Conservation (phyloP, 2,888 invertebrate species). For the Noctua janthe region DNA sequence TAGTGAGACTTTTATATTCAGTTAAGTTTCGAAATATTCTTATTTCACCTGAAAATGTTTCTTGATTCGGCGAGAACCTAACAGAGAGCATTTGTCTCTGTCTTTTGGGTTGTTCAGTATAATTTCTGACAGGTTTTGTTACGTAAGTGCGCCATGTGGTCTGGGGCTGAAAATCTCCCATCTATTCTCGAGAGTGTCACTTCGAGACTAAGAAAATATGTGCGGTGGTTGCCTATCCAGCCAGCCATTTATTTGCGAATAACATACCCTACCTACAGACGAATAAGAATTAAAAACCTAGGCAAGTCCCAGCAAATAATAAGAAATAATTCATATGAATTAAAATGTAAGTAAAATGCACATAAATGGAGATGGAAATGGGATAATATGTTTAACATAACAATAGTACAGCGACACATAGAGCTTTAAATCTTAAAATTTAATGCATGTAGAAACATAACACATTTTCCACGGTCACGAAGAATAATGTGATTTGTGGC, state of each 20-base stretch:
- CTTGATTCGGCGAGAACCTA: conserved; percentile 40
- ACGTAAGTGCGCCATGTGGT: conserved; percentile 8
- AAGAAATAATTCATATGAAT: not conserved
- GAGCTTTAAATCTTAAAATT: conserved; percentile 28
- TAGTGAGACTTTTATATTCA: conserved; percentile 65
- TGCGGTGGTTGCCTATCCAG: not conserved
- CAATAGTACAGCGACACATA: conserved; percentile 15
- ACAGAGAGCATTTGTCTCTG: not conserved
- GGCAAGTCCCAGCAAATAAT: not conserved
- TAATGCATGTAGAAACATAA: conserved; percentile 16
- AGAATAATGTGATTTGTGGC: conserved; percentile 61
- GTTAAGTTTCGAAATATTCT: conserved; percentile 70
- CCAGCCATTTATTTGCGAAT: conserved; percentile 7
- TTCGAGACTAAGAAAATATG: conserved; percentile 15
- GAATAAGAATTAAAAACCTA: not conserved
- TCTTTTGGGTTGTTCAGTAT: not conserved
- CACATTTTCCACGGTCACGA: conserved; percentile 54
- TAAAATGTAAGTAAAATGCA: not conserved
- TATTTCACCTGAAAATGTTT: conserved; percentile 69
- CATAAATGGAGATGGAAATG: not conserved
- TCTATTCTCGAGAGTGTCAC: conserved; percentile 6
- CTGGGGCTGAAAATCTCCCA: conserved; percentile 2
- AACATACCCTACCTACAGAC: not conserved
- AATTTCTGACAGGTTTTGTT: conserved; percentile 11
- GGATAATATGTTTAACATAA: conserved; percentile 7